Evolutionary conservation across 2,113 vertebrate genomes (phyloP), one percentile per base, ranked within the genome.

Genomic region (Neolamprologus longior): DNA sequence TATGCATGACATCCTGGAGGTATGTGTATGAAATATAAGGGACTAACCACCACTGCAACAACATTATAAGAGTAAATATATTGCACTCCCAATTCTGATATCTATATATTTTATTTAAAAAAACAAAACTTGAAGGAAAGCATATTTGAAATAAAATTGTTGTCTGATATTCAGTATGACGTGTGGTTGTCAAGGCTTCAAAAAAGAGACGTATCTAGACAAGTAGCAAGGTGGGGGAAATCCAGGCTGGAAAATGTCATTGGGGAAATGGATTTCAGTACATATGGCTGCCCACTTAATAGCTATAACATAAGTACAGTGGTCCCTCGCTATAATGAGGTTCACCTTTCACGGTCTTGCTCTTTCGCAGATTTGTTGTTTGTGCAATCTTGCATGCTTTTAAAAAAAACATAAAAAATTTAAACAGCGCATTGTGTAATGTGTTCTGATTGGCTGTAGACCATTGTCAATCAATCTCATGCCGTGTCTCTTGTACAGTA

Each of bases 341-440:
- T 53, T 53, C 52, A 53, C 52, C 9, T 21, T 53, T 53, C 19
- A n/a, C 3, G 0, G 52, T 53, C 52, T 53, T 21, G 5, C 52
- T 53, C 0, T 6, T 53, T 53, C 0, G 1, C 19, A 0, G 52
- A 53, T n/a, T n/a, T n/a, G 0, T n/a, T n/a, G 9, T 53, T 0
- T 6, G 50, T 53, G 50, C 1, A 53, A 53, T 53, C 3, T 53
- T 53, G 19, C 50, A 10, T 53, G 19, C 52, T 53, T 53, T 53
- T 0, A 3, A 52, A 52, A 52, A 50, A 19, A 19, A 17, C 1
- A 24, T 24, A 24, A 7, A 0, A 14, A 15, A 7, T 3, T n/a
- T 53, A n/a, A 53, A 53, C 19, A 53, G 50, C 2, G 19, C 19
- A 53, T 53, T n/a, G 50, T n/a, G 50, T n/a, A 6, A 53, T 53